phyloP scores from a whole-genome alignment of 2,797 vertebrate species.

The Rhadinocentrus ornatus region DNA sequence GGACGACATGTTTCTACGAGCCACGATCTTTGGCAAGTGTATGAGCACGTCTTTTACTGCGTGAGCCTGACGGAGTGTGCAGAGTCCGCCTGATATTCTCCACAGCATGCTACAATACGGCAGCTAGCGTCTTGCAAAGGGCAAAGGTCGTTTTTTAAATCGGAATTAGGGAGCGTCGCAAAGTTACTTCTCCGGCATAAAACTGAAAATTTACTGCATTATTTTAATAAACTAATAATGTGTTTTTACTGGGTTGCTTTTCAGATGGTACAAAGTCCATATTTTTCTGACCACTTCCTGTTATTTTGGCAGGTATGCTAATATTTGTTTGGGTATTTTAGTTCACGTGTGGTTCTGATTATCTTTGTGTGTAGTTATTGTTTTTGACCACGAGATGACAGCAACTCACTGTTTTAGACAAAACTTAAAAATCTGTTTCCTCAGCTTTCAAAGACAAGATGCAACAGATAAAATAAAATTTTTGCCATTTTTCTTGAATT shows the following conservation, averaged over 20 bases:
- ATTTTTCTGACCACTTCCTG: slow-evolving; percentile 31
- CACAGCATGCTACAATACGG: slow-evolving; percentile 57
- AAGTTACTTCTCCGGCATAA: slow-evolving; percentile 41
- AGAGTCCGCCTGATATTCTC: slow-evolving; percentile 14
- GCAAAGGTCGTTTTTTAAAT: slow-evolving; percentile 42
- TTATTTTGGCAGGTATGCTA: not conserved
- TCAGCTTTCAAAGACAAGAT: not conserved
- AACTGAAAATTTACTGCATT: not conserved
- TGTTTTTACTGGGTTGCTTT: not conserved
- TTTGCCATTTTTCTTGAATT: not conserved
- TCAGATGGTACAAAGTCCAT: slow-evolving; percentile 46
- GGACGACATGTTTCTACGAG: slow-evolving; percentile 67
- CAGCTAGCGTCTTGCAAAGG: slow-evolving; percentile 11
- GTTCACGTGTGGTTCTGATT: not conserved
- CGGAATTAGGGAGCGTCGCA: slow-evolving; percentile 65
- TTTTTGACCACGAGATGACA: slow-evolving; percentile 65
- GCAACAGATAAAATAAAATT: not conserved
- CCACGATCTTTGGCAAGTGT: not conserved
- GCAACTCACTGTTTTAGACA: slow-evolving; percentile 27
- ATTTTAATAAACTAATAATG: rapidly evolving
- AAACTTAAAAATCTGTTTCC: no score
- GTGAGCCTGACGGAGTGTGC: slow-evolving; percentile 11
- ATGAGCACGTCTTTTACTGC: slow-evolving; percentile 7
- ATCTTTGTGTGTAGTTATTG: slow-evolving; percentile 2
- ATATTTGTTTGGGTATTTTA: slow-evolving; percentile 34